A percentile compares a stretch with the other conserved stretches of the same genome.
Conservation (phyloP, 1,140 invertebrate species). For the Battus philenor region DNA sequence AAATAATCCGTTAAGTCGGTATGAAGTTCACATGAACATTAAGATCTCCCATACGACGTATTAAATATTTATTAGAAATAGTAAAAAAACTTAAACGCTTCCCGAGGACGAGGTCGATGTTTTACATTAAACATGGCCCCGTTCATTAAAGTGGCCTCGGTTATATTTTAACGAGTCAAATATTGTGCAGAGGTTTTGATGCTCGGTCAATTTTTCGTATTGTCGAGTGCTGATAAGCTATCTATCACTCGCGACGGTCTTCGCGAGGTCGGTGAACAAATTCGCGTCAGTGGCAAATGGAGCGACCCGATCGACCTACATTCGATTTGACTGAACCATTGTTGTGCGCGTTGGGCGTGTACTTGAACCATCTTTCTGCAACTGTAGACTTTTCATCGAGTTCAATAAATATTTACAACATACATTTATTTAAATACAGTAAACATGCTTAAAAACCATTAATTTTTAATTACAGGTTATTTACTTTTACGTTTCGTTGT, state of each 20-base stretch:
- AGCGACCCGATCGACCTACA: conserved; percentile 68
- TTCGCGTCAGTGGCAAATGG: conserved; percentile 67
- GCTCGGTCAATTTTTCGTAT: conserved; percentile 33
- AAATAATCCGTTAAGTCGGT: too few species aligned
- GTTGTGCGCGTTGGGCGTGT: conserved; percentile 20
- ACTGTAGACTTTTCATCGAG: too few species aligned
- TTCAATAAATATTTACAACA: too few species aligned
- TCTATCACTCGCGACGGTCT: conserved; percentile 51
- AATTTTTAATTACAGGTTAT: too few species aligned
- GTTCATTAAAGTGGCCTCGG: conserved; percentile 5
- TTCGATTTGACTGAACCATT: conserved; percentile 58
- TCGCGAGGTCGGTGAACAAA: conserved; percentile 64
- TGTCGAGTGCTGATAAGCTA: conserved; percentile 55
- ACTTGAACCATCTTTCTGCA: conserved; percentile 14
- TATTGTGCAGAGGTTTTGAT: conserved; percentile 12
- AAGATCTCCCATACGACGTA: too few species aligned
- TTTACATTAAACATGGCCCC: conserved; percentile 14
- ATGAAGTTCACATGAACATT: too few species aligned
- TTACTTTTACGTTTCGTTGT: too few species aligned
- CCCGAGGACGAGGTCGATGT: conserved; percentile 2
- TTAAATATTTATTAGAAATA: conserved; percentile 16
- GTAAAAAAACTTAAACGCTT: not conserved
- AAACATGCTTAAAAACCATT: too few species aligned
- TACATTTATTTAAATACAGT: too few species aligned
- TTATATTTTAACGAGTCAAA: conserved; percentile 9